phyloP scores from a whole-genome alignment of 2,888 invertebrate species.

The Noctua janthina region DNA sequence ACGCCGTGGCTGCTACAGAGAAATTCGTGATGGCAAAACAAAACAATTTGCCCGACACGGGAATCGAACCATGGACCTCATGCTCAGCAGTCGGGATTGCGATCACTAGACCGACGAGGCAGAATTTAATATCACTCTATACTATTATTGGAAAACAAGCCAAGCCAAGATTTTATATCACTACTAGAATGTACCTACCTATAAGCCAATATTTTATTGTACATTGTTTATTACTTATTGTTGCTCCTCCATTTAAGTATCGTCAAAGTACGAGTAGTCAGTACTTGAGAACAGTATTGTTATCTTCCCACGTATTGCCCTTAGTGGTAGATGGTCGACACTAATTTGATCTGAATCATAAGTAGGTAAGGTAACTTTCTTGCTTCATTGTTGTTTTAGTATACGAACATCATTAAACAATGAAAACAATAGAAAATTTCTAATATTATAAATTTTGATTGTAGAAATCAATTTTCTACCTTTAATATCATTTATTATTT shows the following conservation, averaged over 20 bases:
- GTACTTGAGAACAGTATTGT: constrained; percentile 39
- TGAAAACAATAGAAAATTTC: not conserved
- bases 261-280: constrained; percentile 11
- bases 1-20: too few relatives aligned
- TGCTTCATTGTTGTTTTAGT: not conserved
- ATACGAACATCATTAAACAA: not conserved
- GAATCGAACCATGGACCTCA: too few relatives aligned
- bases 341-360: constrained; percentile 23
- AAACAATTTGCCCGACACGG: too few relatives aligned
- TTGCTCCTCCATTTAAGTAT: constrained; percentile 24
- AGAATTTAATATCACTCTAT: too few relatives aligned
- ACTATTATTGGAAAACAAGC: not conserved
- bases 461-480: not conserved
- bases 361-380: not conserved
- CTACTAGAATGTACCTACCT: not conserved
- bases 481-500: not conserved
- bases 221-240: constrained; percentile 32
- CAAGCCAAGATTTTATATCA: not conserved
- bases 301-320: constrained; percentile 32
- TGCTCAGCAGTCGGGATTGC: too few relatives aligned
- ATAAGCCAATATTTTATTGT: not conserved
- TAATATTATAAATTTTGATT: not conserved
- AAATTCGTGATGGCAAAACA: too few relatives aligned
- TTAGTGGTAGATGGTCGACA: constrained; percentile 15
- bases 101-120: too few relatives aligned